Conservation (phyloP, 2,888 invertebrate species). For the Polymixis flavicincta region DNA sequence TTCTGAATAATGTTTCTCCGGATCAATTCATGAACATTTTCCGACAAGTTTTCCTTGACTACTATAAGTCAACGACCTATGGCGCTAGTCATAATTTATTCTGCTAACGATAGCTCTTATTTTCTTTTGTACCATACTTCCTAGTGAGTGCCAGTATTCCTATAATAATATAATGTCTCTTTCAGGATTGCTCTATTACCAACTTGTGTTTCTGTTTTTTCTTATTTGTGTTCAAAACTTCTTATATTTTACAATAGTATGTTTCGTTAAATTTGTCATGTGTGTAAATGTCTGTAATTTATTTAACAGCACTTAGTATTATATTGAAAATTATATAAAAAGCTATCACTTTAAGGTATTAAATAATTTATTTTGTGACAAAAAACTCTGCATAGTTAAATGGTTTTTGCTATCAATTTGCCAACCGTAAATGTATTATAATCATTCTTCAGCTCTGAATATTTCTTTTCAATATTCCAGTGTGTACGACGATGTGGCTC, state of each 20-base stretch:
- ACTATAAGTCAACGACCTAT: constrained; percentile 10
- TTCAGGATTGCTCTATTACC: background rate
- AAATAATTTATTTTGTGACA: background rate
- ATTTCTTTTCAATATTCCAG: constrained; percentile 87
- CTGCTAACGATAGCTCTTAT: background rate
- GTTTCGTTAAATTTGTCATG: too few relatives aligned
- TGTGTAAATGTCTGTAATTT: background rate
- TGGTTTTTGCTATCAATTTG: background rate
- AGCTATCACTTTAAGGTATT: background rate
- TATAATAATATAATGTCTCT: background rate
- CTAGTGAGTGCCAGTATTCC: background rate
- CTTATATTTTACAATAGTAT: too few relatives aligned
- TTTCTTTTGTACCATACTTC: background rate
- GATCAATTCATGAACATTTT: constrained; percentile 3
- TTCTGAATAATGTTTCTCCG: background rate
- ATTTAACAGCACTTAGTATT: background rate
- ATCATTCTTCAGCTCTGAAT: constrained; percentile 1
- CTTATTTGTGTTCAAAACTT: background rate
- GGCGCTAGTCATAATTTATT: constrained; percentile 13
- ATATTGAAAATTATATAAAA: background rate
- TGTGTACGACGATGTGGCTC: constrained; percentile 96
- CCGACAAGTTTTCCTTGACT: constrained; percentile 20
- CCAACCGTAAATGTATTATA: background rate
- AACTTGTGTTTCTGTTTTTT: background rate
- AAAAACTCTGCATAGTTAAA: background rate